Evolutionary conservation across 2,888 invertebrate species (phyloP).

Genomic region (Ceratothoa steindachneri): DNA sequence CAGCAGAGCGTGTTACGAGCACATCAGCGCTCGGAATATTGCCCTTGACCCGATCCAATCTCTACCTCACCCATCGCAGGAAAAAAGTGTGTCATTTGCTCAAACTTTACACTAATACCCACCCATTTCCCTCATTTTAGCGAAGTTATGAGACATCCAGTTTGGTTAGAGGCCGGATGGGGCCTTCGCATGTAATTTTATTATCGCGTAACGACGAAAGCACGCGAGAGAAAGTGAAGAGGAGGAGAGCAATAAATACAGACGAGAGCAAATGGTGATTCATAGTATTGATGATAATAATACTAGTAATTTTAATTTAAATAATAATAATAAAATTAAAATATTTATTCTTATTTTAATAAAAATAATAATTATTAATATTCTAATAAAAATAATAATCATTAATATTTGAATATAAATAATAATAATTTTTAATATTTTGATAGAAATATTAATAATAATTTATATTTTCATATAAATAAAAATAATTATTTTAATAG

Average conservation of each 20-base stretch:
- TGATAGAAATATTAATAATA: slow-evolving; percentile 4
- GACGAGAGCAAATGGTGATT: neutral
- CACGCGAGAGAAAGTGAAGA: no score
- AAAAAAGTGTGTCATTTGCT: no score
- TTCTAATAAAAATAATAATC: neutral
- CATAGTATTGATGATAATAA: neutral
- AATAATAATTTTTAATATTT: neutral
- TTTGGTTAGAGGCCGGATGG: no score
- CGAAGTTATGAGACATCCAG: no score
- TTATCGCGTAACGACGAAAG: no score
- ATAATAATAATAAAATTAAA: neutral
- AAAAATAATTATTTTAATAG: neutral
- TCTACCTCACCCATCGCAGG: no score
- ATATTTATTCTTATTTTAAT: neutral
- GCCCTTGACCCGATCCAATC: no score
- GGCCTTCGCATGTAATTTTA: no score
- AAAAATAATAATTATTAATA: neutral
- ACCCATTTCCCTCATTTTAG: no score
- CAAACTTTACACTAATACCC: no score
- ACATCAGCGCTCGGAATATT: no score
- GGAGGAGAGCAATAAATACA: neutral
- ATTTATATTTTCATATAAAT: neutral
- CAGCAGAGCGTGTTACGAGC: no score
- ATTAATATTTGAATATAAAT: neutral
- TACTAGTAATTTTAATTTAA: neutral